Conservation (phyloP, 2,888 invertebrate species). For the Anoncus sp. region DNA sequence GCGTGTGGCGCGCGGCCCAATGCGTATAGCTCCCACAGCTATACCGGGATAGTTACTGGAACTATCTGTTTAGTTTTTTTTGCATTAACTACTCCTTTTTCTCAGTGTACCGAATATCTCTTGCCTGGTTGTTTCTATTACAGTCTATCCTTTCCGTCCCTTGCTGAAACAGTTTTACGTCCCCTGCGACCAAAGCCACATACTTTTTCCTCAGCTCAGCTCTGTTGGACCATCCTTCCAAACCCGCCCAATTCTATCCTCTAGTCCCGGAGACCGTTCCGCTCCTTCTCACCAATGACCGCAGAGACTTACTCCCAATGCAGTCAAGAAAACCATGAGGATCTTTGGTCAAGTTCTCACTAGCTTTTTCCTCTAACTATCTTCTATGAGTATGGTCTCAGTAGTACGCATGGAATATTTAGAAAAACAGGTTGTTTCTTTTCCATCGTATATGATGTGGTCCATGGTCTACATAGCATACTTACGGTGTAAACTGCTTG, state of each 20-base stretch:
- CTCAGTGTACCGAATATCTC: slow-evolving; percentile 68
- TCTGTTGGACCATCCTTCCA: slow-evolving; percentile 51
- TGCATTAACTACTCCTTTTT: too few species aligned
- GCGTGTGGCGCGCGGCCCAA: too few species aligned
- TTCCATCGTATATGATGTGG: slow-evolving; percentile 29
- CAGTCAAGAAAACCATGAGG: slow-evolving; percentile 29
- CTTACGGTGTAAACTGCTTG: slow-evolving; percentile 10
- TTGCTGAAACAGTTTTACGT: slow-evolving; percentile 41
- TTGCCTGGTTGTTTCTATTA: slow-evolving; percentile 52
- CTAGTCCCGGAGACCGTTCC: slow-evolving; percentile 13
- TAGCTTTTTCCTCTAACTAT: slow-evolving; percentile 31
- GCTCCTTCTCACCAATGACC: slow-evolving; percentile 48
- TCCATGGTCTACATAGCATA: slow-evolving; percentile 8
- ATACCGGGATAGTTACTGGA: too few species aligned
- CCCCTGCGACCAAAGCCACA: slow-evolving; percentile 34
- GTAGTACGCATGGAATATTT: slow-evolving; percentile 61
- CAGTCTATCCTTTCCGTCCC: slow-evolving; percentile 22
- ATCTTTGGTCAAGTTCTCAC: slow-evolving; percentile 20
- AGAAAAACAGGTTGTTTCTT: slow-evolving; percentile 39
- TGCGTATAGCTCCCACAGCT: too few species aligned
- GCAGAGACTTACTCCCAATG: slow-evolving; percentile 31
- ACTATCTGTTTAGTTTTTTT: too few species aligned
- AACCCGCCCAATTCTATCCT: slow-evolving; percentile 50
- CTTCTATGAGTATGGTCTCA: slow-evolving; percentile 56
- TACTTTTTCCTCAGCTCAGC: slow-evolving; percentile 50